Conservation (phyloP, 1,140 invertebrate genomes). For the Drosophila novamexicana region DNA sequence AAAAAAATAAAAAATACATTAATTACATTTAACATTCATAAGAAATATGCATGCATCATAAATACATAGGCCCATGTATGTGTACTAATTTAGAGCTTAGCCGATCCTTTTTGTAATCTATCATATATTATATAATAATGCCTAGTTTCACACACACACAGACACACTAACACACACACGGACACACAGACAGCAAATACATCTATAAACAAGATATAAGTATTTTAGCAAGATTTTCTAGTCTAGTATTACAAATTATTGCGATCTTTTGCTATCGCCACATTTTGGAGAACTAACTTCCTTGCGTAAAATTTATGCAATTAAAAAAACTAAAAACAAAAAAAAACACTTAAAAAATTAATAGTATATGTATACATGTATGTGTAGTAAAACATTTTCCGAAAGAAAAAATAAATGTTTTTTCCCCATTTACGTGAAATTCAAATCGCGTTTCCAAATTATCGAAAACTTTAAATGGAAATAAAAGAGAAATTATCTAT, state of each 20-base stretch:
- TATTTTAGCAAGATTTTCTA: constrained; percentile 54
- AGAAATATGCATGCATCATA: constrained; percentile 18
- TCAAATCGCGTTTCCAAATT: constrained; percentile 12
- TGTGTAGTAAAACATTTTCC: constrained; percentile 51
- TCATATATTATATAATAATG: constrained; percentile 37
- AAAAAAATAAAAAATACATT: background rate
- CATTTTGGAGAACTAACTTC: constrained; percentile 40
- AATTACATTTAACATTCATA: constrained; percentile 24
- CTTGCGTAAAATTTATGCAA: constrained; percentile 39
- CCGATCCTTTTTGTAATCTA: constrained; percentile 41
- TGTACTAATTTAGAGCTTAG: constrained; percentile 54
- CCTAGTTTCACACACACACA: constrained; percentile 34
- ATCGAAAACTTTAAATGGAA: background rate
- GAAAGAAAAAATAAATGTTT: constrained; percentile 46
- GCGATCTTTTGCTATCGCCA: constrained; percentile 42
- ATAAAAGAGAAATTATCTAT: too few relatives aligned
- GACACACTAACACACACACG: constrained; percentile 21
- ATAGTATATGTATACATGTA: constrained; percentile 38
- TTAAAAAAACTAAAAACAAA: background rate
- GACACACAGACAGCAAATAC: constrained; percentile 13
- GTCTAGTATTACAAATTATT: constrained; percentile 45
- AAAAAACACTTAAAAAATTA: background rate
- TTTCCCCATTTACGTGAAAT: constrained; percentile 19
- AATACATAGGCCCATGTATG: constrained; percentile 26
- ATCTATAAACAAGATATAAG: constrained; percentile 17